Conservation (phyloP, 2,797 vertebrate species). For the Rhabdophis nuchalis region DNA sequence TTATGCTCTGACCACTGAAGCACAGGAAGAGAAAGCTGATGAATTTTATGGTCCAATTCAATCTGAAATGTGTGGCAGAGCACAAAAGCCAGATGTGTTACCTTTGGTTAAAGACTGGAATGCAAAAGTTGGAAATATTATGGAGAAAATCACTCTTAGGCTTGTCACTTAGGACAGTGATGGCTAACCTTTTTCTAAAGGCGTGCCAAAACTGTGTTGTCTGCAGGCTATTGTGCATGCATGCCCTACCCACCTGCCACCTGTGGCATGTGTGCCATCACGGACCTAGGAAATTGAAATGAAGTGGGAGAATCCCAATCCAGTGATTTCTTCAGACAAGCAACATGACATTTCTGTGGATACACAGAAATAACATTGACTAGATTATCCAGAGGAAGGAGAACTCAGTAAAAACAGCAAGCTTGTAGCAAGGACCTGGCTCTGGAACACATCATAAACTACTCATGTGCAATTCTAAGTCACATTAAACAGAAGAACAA, state of each 20-base stretch:
- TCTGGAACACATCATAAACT: not conserved
- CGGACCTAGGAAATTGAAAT: not conserved
- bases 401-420: not conserved
- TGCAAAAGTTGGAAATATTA: not conserved
- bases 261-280: no score
- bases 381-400: not conserved
- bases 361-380: not conserved
- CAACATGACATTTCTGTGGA: not conserved
- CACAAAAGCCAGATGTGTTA: not conserved
- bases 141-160: not conserved
- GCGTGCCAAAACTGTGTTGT: no score
- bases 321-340: not conserved
- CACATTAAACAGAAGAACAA: not conserved
- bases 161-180: not conserved
- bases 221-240: no score
- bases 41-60: not conserved
- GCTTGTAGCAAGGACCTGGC: not conserved
- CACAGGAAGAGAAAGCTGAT: not conserved
- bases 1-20: not conserved
- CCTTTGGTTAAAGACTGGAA: not conserved
- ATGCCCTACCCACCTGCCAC: no score
- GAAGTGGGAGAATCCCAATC: not conserved
- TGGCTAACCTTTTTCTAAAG: no score
- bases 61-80: not conserved
- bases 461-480: not conserved